Percentiles rank a stretch among this genome's conserved stretches.
Conservation (phyloP, 2,888 invertebrate genomes). For the Rapana venosa region DNA sequence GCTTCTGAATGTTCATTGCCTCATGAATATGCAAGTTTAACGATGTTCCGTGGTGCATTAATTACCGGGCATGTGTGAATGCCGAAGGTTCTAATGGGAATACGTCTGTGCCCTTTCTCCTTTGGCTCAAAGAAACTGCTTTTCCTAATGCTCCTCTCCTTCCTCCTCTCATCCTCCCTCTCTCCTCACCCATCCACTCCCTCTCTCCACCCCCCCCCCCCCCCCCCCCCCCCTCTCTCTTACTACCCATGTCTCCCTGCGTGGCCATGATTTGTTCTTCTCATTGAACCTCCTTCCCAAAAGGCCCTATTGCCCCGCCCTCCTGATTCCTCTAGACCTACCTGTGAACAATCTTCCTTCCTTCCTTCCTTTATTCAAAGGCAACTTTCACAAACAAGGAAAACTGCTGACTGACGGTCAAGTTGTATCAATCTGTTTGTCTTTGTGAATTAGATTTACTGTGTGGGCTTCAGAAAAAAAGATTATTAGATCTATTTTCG, state of each 20-base stretch:
- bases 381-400: too few species aligned
- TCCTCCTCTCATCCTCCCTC: background rate
- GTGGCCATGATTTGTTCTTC: background rate
- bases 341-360: too few species aligned
- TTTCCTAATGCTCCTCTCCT: background rate
- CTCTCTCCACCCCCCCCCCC: background rate
- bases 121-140: background rate
- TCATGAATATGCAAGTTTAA: constrained; percentile 35
- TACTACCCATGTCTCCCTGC: background rate
- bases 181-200: background rate
- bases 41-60: constrained; percentile 20
- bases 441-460: too few species aligned
- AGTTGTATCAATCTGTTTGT: too few species aligned
- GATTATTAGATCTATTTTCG: too few species aligned
- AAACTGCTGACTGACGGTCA: too few species aligned
- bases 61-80: constrained; percentile 18
- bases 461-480: too few species aligned
- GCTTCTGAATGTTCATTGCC: constrained; percentile 17
- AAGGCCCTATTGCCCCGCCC: too few species aligned
- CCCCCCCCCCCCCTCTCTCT: too few species aligned
- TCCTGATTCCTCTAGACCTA: too few species aligned
- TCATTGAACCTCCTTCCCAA: too few species aligned
- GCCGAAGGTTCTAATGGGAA: background rate
- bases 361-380: too few species aligned
- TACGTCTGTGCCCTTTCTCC: background rate